These are phyloP conservation scores for Drosophila longiperda DNA, from an alignment of 2,888 invertebrate species.

Conservation along the genomic window DNA sequence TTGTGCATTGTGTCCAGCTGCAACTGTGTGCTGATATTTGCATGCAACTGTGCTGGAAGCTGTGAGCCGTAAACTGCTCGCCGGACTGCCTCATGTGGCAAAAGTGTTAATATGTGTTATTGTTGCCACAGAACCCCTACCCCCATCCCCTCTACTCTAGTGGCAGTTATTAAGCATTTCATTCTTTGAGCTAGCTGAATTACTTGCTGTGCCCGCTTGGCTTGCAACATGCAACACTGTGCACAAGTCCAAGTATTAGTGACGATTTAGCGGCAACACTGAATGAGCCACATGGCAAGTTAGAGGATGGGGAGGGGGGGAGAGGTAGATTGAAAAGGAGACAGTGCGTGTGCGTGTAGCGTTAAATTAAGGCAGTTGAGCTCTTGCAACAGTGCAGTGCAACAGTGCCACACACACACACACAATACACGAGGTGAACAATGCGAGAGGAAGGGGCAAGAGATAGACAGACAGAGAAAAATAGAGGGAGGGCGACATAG, in stretches of 20 bases:
- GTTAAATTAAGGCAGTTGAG: conserved; percentile 69
- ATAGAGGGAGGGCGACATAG: not conserved
- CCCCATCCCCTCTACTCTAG: not conserved
- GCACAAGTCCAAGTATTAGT: conserved; percentile 75
- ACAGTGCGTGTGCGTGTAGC: conserved; percentile 69
- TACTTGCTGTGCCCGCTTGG: conserved; percentile 35
- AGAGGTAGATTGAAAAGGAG: conserved; percentile 41
- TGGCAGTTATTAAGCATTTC: conserved; percentile 52
- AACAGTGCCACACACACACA: conserved; percentile 38
- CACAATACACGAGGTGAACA: conserved; percentile 28
- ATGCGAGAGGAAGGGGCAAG: conserved; percentile 8
- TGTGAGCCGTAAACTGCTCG: conserved; percentile 4
- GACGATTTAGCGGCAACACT: conserved; percentile 68
- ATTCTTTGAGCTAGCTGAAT: conserved; percentile 45
- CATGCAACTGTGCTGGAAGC: conserved; percentile 43
- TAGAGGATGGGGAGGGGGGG: not conserved
- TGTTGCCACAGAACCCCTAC: not conserved
- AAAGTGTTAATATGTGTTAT: conserved; percentile 6
- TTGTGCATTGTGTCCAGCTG: conserved; percentile 63
- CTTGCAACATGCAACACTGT: conserved; percentile 66
- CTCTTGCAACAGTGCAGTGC: conserved; percentile 24
- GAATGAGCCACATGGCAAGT: not conserved
- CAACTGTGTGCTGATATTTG: conserved; percentile 57
- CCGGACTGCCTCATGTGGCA: conserved; percentile 54
- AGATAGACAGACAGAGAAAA: not conserved